Base-by-base conservation (phyloP, 1,140 invertebrate species). In the Ceratina calcarata region DNA sequence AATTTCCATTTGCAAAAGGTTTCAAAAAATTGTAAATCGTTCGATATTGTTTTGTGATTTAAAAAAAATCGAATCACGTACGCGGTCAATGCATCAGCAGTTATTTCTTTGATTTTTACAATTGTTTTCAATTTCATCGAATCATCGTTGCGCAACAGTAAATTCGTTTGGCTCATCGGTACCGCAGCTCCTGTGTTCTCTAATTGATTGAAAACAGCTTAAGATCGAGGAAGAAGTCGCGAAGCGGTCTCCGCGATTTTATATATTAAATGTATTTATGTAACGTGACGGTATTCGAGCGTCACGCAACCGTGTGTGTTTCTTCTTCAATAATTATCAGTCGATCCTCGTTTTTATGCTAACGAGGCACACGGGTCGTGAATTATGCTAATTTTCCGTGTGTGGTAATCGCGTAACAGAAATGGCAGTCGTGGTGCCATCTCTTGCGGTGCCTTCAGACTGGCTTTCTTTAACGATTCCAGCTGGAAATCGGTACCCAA, bases 391-490 rank as follows among this genome's bases (percentile, higher is more conserved):
- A 83, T 83, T 83, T 8, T 10, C 20, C 22, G 12, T 7, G 20
- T 7, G 6, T 45, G 24, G 3, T 55, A 16, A n/a, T 65, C n/a
- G 3, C 18, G 75, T 20, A 57, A 60, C 24, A 6, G 4, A 4
- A 66, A 22, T 4, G 15, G 15, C 32, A 58, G 61, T 32, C n/a
- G 82, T 84, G 80, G 84, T 84, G 84, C 84, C 84, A 85, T 85
- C 84, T 85, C 70, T 78, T 67, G 74, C 12, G 49, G 1, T 8
- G 13, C 2, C 20, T 6, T 3, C 6, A 10, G 1, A 53, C 68
- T 64, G 37, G 12, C 7, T n/a, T 61, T 37, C 57, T 1, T 51
- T n/a, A 4, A 6, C 6, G 15, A 18, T 70, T 15, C 4, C 32
- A 6, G 0, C 12, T 45, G 1, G 15, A 15, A 53, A 62, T 72